Evolutionary conservation across 2,888 invertebrate genomes (phyloP), one percentile per base, ranked within the genome.

Genomic region (Spialia ferax): DNA sequence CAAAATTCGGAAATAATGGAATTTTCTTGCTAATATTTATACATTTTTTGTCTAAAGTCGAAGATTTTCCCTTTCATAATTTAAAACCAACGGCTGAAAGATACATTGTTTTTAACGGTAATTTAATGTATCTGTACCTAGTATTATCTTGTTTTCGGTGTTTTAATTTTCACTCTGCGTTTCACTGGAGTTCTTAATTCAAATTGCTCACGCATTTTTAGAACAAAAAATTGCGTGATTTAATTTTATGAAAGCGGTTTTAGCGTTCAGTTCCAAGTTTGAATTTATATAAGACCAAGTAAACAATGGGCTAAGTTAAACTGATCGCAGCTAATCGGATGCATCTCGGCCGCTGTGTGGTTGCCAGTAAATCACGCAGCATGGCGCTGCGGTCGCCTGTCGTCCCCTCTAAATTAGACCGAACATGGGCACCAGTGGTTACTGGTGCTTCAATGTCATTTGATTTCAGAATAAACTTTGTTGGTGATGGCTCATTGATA

Each of bases 291-390:
- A 35, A 32, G 29, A 52, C 61, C 3, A 22, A 50, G 52, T 52
- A 35, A 60, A 68, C 61, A 62, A 61, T 61, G 48, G 60, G 26
- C 11, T 8, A 23, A 29, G 50, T 32, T 26, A 26, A 55, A 42
- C 60, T 35, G 63, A 63, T 55, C 60, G 54, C 55, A 15, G 23
- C 54, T 63, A 63, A 63, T 63, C 63, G 55, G 20, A 45, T 23
- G 26, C 42, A 66, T 66, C 66, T 66, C 59, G 75, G 63, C 48
- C 60, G 67, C 57, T 56, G 59, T 68, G 71, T 70, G 70, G 68
- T 74, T 64, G 69, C 69, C 71, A 80, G 85, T 90, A 89, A 87
- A 88, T 89, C 89, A 87, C 90, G 67, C 90, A 86, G 88, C 88
- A 76, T 82, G 90, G 83, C 79, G 70, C 75, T 79, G 78, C 81